Conservation (phyloP, 2,113 vertebrate genomes). For the Psophia crepitans region DNA sequence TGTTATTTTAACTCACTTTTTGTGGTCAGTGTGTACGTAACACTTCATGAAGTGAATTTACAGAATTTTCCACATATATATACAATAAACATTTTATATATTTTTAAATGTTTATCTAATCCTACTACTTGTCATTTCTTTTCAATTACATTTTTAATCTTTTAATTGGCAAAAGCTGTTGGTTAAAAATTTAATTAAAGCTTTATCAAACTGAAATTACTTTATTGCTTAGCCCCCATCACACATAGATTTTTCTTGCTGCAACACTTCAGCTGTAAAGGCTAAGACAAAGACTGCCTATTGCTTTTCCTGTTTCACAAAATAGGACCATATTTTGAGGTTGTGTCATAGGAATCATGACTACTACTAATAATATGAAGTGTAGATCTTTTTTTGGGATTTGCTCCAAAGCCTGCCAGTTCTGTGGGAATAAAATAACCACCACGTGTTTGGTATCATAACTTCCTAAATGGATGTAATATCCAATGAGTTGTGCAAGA, state of each 20-base stretch:
- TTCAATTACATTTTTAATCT: not conserved
- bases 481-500: not conserved
- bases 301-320: not conserved
- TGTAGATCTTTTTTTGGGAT: not conserved
- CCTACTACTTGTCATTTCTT: not conserved
- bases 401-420: constrained; percentile 1
- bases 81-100: not conserved
- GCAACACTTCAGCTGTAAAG: not conserved
- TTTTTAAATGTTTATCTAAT: not conserved
- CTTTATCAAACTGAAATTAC: not conserved
- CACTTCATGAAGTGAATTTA: not conserved
- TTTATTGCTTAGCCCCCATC: not conserved
- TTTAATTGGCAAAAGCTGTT: not conserved
- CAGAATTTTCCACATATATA: not conserved
- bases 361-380: not conserved
- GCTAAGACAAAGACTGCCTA: not conserved
- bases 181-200: not conserved
- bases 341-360: not conserved
- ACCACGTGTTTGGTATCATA: not conserved
- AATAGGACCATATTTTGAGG: not conserved
- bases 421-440: constrained; percentile 3
- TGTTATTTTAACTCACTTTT: not conserved
- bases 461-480: not conserved
- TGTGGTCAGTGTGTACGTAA: not conserved
- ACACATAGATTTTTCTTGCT: not conserved